Percentiles rank a stretch among this genome's conserved stretches.
Evolutionary conservation across 2,113 vertebrate genomes (phyloP).

Genomic region (Elanus axillaris): DNA sequence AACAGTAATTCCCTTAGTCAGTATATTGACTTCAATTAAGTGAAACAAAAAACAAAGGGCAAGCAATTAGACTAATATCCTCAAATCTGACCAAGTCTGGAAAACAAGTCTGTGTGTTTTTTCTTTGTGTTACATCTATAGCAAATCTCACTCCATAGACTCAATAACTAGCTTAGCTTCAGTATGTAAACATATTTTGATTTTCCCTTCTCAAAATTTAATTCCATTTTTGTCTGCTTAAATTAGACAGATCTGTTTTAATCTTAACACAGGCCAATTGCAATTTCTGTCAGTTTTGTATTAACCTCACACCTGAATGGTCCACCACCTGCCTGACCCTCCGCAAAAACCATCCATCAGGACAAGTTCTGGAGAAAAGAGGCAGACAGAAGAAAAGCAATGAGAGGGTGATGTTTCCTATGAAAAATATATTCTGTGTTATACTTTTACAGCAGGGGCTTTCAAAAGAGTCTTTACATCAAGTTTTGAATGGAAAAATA

Average conservation of each 20-base stretch:
- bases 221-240: not conserved
- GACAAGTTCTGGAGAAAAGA: not conserved
- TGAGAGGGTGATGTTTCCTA: not conserved
- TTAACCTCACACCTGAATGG: fast-evolving
- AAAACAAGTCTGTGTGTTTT: not conserved
- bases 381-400: not conserved
- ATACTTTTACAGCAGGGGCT: not conserved
- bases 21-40: not conserved
- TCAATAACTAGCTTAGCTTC: not conserved
- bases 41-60: conserved; percentile 13
- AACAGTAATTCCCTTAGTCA: not conserved
- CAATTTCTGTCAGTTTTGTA: not conserved
- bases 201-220: not conserved
- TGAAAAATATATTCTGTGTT: not conserved
- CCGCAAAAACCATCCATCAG: not conserved
- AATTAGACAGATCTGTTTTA: not conserved
- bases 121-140: not conserved
- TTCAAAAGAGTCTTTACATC: not conserved
- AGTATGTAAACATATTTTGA: not conserved
- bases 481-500: not conserved
- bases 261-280: not conserved
- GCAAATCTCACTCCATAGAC: not conserved
- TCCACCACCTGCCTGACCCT: not conserved
- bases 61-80: not conserved
- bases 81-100: not conserved